These are phyloP conservation scores for Lagocephalus sceleratus DNA, from an alignment of 2,797 vertebrate species.

Conservation along the genomic window DNA sequence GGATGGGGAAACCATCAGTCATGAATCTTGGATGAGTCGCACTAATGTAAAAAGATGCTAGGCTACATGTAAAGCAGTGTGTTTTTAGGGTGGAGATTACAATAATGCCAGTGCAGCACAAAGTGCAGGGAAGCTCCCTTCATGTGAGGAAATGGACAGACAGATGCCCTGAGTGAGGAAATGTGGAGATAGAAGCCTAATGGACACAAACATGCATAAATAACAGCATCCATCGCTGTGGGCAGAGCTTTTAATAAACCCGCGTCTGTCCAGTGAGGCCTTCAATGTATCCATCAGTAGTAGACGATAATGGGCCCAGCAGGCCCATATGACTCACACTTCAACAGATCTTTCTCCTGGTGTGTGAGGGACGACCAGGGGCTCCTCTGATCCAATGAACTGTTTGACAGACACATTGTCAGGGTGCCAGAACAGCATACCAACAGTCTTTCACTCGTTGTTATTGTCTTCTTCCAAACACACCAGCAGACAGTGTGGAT, in stretches of 20 bases:
- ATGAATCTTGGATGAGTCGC: constrained; percentile 95
- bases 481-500: constrained; percentile 40
- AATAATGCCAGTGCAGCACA: constrained; percentile 85
- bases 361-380: constrained; percentile 50
- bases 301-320: constrained; percentile 72
- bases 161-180: constrained; percentile 78
- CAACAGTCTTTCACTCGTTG: constrained; percentile 58
- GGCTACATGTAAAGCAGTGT: constrained; percentile 90
- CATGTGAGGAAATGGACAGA: constrained; percentile 70
- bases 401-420: constrained; percentile 64
- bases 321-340: constrained; percentile 69
- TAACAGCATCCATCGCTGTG: constrained; percentile 80
- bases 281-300: constrained; percentile 70
- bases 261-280: constrained; percentile 62
- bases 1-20: constrained; percentile 79
- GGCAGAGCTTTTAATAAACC: constrained; percentile 83
- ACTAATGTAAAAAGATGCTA: constrained; percentile 94
- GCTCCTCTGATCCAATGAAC: constrained; percentile 57
- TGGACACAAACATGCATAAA: constrained; percentile 98
- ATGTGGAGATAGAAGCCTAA: constrained; percentile 92
- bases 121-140: constrained; percentile 70
- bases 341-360: constrained; percentile 58
- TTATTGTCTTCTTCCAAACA: constrained; percentile 50
- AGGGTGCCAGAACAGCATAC: constrained; percentile 54
- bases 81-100: constrained; percentile 85